Percentiles rank a stretch among this genome's conserved stretches.
Evolutionary conservation across 2,797 vertebrate species (phyloP).

Genomic region (Rhabdophis nuchalis): DNA sequence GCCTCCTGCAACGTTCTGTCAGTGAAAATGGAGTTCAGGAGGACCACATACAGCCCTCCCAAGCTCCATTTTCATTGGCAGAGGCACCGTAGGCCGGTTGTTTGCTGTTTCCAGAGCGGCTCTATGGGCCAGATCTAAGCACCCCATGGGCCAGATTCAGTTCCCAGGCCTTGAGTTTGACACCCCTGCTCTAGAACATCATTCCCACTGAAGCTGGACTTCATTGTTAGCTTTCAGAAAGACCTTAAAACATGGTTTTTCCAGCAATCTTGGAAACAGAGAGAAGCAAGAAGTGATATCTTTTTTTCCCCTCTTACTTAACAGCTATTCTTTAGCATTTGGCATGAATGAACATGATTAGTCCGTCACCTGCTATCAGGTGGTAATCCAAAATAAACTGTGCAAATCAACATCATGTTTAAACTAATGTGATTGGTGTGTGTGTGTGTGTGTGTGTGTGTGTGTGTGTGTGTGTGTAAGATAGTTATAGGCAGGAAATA

Average conservation of each 20-base stretch:
- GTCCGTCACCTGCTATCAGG: conserved; percentile 12
- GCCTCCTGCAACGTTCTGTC: too few species aligned
- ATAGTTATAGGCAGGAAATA: conserved; percentile 52
- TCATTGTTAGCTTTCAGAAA: not conserved
- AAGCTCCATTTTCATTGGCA: too few species aligned
- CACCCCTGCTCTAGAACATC: not conserved
- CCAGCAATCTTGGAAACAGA: not conserved
- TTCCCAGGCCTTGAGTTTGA: too few species aligned
- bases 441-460: too few species aligned
- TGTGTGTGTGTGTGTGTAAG: too few species aligned
- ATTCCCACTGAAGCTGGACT: not conserved
- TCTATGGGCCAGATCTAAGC: too few species aligned
- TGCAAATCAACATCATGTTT: conserved; percentile 38
- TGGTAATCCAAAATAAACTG: conserved; percentile 24
- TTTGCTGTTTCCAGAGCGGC: too few species aligned
- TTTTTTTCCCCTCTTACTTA: not conserved
- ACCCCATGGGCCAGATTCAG: too few species aligned
- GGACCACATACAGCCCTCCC: too few species aligned
- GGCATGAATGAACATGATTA: conserved; percentile 22
- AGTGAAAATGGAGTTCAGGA: too few species aligned
- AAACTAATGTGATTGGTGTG: conserved; percentile 24
- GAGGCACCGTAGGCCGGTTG: too few species aligned
- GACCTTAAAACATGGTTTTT: not conserved
- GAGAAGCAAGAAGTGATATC: not conserved
- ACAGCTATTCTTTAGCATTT: conserved; percentile 23